Conservation (phyloP, 2,888 invertebrate genomes). For the Andrena fulva region DNA sequence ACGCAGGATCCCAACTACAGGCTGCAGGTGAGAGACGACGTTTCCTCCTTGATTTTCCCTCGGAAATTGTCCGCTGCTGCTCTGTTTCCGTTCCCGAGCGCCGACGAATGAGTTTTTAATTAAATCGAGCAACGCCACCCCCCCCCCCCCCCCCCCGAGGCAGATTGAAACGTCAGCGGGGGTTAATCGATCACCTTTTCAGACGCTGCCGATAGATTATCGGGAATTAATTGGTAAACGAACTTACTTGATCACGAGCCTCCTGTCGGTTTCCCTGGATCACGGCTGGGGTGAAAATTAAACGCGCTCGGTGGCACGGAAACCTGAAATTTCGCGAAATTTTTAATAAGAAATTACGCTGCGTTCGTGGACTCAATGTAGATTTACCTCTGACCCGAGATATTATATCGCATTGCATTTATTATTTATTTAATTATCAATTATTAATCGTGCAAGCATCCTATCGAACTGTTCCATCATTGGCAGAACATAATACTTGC, state of each 20-base stretch:
- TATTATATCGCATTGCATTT: too few species aligned
- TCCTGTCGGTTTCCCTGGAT: slow-evolving; percentile 33
- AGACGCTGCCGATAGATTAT: slow-evolving; percentile 53
- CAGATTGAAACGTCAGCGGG: slow-evolving; percentile 45
- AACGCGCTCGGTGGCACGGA: neutral
- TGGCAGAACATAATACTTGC: too few species aligned
- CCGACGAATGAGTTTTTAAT: slow-evolving; percentile 67
- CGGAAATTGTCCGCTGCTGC: slow-evolving; percentile 55
- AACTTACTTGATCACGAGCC: slow-evolving; percentile 39
- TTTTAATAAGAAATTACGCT: too few species aligned
- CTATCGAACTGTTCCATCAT: too few species aligned
- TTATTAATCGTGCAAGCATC: too few species aligned
- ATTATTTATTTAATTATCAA: too few species aligned
- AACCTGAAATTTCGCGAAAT: too few species aligned
- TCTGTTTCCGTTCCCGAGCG: slow-evolving; percentile 65
- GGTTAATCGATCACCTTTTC: slow-evolving; percentile 63
- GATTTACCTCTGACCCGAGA: too few species aligned
- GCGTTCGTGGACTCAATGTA: too few species aligned
- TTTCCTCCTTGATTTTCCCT: slow-evolving; percentile 50
- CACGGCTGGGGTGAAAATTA: neutral
- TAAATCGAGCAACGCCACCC: slow-evolving; percentile 61
- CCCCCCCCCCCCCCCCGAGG: neutral
- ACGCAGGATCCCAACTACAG: slow-evolving; percentile 95
- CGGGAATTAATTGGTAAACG: slow-evolving; percentile 64
- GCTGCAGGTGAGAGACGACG: slow-evolving; percentile 90